Evolutionary conservation across 2,888 invertebrate genomes (phyloP), one percentile per base, ranked within the genome.

Genomic region (Eilema depressum): DNA sequence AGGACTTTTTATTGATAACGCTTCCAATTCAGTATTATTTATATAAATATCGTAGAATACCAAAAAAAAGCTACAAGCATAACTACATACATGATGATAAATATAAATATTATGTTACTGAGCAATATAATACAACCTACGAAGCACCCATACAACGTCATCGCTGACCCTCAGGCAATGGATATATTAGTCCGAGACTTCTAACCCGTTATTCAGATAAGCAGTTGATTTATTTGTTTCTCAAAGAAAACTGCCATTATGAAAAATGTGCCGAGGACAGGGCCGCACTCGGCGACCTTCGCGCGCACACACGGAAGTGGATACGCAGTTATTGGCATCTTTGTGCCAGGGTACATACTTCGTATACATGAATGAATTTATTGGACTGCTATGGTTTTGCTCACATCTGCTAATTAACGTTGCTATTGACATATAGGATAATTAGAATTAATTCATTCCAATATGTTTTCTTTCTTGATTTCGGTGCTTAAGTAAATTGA

Each of bases 161-260:
- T 12, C 41, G 41, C 14, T 60, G 60, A 59, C 66, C 66, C 59
- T 10, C 33, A 12, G n/a, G 60, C 23, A 53, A 65, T 26, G 33
- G 33, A 26, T 47, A 66, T 41, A 66, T 66, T 47, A 66, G 66
- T 60, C 47, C 12, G 12, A 47, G 41, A 60, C 25, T 25, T n/a
- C 11, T 26, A 66, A 60, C 66, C 59, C 66, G 60, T 56, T 56
- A 30, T 26, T 66, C n/a, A 60, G 41, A 59, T 41, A 64, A 33
- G n/a, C 28, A 59, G 17, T 53, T 59, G 30, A 61, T 73, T 72
- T 70, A 53, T 74, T 69, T 59, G 67, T 25, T 59, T 60, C 66
- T 33, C 33, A 63, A 64, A 59, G 20, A 41, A 68, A 62, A 64
- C 53, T 66, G 30, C 7, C 57, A 20, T 12, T 14, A 61, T 23